A percentile compares a stretch with the other conserved stretches of the same genome.
Evolutionary conservation across 2,888 invertebrate genomes (phyloP).

Genomic region (Dryadula phaetusa): DNA sequence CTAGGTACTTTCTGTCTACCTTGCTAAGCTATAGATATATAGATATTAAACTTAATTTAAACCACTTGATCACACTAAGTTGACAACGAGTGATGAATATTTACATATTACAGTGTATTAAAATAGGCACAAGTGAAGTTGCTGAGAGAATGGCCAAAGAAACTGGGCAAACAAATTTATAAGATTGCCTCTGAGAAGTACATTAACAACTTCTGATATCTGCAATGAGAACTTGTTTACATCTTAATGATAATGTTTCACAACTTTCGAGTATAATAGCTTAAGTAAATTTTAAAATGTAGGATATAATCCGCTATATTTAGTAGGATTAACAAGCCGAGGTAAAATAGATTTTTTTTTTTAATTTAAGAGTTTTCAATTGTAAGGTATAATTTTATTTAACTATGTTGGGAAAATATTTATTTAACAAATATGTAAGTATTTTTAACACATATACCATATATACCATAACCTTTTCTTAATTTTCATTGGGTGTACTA

Average conservation of each 20-base stretch:
- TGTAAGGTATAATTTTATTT: background rate
- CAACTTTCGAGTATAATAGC: slow-evolving; percentile 16
- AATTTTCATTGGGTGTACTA: too few relatives aligned
- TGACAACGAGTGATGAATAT: too few relatives aligned
- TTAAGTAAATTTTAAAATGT: slow-evolving; percentile 14
- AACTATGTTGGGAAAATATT: background rate
- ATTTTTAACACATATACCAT: too few relatives aligned
- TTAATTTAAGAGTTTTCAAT: too few relatives aligned
- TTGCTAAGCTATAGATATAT: too few relatives aligned
- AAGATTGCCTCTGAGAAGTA: slow-evolving; percentile 31
- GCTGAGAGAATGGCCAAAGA: slow-evolving; percentile 39
- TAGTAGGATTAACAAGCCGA: background rate
- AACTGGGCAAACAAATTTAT: slow-evolving; percentile 39
- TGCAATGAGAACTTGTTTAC: slow-evolving; percentile 32
- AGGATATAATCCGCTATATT: slow-evolving; percentile 6
- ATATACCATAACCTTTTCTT: too few relatives aligned
- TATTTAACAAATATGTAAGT: background rate
- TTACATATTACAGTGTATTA: slow-evolving; percentile 27
- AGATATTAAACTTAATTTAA: too few relatives aligned
- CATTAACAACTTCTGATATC: slow-evolving; percentile 32
- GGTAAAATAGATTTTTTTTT: too few relatives aligned
- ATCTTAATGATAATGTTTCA: slow-evolving; percentile 27
- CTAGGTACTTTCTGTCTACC: too few relatives aligned
- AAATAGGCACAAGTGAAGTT: slow-evolving; percentile 44
- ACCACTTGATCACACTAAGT: too few relatives aligned